Evolutionary conservation across 2,888 invertebrate genomes (phyloP).

Genomic region (Drosophila mulleri): DNA sequence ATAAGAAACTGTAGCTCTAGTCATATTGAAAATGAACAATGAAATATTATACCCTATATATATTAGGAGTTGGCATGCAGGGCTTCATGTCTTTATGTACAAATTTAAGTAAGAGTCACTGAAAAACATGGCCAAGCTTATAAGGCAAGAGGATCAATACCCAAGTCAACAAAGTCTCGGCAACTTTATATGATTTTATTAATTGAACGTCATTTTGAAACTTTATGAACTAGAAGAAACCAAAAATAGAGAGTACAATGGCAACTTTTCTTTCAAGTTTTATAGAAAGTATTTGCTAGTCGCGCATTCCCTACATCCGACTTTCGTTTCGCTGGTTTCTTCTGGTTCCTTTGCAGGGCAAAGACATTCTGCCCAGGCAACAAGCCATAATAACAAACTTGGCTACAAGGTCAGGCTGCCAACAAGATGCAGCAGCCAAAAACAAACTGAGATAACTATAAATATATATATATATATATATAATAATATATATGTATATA

Average conservation of each 20-base stretch:
- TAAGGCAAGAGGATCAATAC: background rate
- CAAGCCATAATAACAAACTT: constrained; percentile 17
- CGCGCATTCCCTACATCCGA: background rate
- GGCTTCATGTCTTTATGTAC: background rate
- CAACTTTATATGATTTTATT: no score
- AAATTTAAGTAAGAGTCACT: no score
- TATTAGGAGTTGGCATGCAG: background rate
- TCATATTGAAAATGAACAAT: background rate
- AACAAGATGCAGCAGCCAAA: constrained; percentile 42
- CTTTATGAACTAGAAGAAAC: no score
- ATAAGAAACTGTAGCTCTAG: background rate
- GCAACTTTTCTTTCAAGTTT: background rate
- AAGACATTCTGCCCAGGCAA: constrained; percentile 39
- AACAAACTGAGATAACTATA: constrained; percentile 7
- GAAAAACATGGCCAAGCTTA: background rate
- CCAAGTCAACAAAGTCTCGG: no score
- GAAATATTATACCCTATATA: background rate
- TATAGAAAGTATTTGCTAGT: background rate
- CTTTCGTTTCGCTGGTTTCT: background rate
- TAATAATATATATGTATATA: background rate
- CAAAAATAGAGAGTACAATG: background rate
- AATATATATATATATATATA: background rate
- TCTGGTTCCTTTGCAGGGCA: constrained; percentile 5
- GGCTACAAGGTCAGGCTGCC: constrained; percentile 57
- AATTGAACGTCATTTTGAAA: no score